Base-by-base conservation (phyloP, 2,113 vertebrate species). In the Pavo muticus region DNA sequence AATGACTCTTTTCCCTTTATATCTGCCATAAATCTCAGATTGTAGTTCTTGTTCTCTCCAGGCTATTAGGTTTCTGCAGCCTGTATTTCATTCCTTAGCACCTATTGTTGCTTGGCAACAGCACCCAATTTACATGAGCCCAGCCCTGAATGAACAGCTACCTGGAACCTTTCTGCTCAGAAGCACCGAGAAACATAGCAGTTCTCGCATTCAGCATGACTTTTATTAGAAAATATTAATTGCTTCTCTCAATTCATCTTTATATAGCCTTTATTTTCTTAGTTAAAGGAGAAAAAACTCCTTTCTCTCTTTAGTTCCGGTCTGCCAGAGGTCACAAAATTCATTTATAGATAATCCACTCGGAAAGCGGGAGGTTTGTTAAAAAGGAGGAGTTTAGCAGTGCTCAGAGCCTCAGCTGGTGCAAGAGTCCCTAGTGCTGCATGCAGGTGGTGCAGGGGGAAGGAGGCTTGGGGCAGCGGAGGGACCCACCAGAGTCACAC, bases 71-170 rank as follows among this genome's bases (percentile, higher is more conserved):
- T 94, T 94, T 96, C 91, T 95, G 84, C 85, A 93, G 92, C 80
- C 93, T 95, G 91, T 95, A 93, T 96, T 96, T 97, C 94, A 96
- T 95, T 96, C 92, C 88, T 96, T 97, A 96, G 97, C 90, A 97
- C 95, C 96, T 96, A 91, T 73, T 91, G 97, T 97, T 97, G 96
- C 95, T 96, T 97, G 96, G 96, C 94, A 94, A 95, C 94, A 93
- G 90, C 90, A 92, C 90, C 95, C 14, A 14, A 93, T 96, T 97
- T 96, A 93, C 89, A 93, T 93, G 96, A 95, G 77, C 84, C 96
- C 92, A 90, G 64, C 92, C 91, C 0, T 76, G 94, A 94, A 95
- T 93, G 95, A 94, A 89, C 91, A 65, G 90, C 73, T 93, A 96
- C 96, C 95, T 96, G 94, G 92, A 92, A 93, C 94, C 89, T 95